Base-by-base conservation (phyloP, 2,797 vertebrate species). In the Diplodus sargus region DNA sequence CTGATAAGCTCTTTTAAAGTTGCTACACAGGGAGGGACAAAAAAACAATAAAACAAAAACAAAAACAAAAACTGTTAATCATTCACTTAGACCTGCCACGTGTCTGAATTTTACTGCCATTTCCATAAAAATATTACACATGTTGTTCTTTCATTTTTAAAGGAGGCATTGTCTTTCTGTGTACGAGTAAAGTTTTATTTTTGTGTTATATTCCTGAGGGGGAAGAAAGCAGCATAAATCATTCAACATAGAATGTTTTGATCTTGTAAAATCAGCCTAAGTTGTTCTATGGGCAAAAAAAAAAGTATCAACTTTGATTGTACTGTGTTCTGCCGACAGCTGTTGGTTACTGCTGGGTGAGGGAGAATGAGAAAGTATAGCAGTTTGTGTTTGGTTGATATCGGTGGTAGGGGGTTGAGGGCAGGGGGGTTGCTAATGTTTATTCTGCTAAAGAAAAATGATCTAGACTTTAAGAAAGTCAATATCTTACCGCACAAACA, bases 401-500 rank as follows among this genome's bases (percentile, higher is more conserved):
- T 61, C 68, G 78, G 67, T 76, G 54, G 67, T 64, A 11, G 64
- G 13, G 63, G 65, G 39, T 49, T 60, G 58, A 72, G 45, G 34
- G 70, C n/a, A 43, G 58, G 43, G 74, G 76, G 85, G 87, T 90
- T 94, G 91, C 93, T 93, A 95, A 95, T 95, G 94, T 95, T 94
- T 84, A 95, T 93, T 28, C 93, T 95, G 94, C 95, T 93, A 92
- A 97, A 94, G 84, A 92, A 94, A 93, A 96, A 96, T 95, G 87
- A 95, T 95, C 92, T 93, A 80, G 94, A 96, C 94, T 93, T 93
- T 80, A 85, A 93, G 87, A 95, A 95, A 95, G 93, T 96, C 95
- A 93, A 94, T 96, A 96, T 96, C 85, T 90, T 95, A 93, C 92
- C 84, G 92, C 94, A 57, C 83, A 77, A 82, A 81, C 83, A 81